phyloP scores from a whole-genome alignment of 2,888 invertebrate species.

The Erannis defoliaria region DNA sequence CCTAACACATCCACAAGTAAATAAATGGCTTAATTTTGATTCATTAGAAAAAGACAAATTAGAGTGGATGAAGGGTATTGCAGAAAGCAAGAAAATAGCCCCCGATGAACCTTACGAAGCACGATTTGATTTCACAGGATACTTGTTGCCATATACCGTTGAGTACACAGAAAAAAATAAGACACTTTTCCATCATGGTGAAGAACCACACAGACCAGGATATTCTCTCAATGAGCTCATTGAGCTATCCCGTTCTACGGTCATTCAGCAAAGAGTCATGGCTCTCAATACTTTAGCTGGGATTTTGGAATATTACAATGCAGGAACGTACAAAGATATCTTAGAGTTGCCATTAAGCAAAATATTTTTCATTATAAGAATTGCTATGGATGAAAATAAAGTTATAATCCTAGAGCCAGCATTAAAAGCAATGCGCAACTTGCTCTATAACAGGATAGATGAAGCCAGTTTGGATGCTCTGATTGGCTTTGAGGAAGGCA shows the following conservation, averaged over 20 bases:
- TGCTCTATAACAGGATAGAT: slow-evolving; percentile 92
- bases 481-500: slow-evolving; percentile 88
- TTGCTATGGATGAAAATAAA: slow-evolving; percentile 94
- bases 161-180: slow-evolving; percentile 86
- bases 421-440: slow-evolving; percentile 90
- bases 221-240: slow-evolving; percentile 96
- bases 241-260: slow-evolving; percentile 91
- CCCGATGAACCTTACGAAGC: slow-evolving; percentile 91
- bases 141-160: slow-evolving; percentile 90
- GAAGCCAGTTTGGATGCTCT: slow-evolving; percentile 91
- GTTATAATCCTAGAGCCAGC: slow-evolving; percentile 91
- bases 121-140: slow-evolving; percentile 93
- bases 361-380: slow-evolving; percentile 93
- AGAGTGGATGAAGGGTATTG: slow-evolving; percentile 93
- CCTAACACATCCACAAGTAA: slow-evolving; percentile 86
- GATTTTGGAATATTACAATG: slow-evolving; percentile 90
- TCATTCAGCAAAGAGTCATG: slow-evolving; percentile 94
- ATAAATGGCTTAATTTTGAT: slow-evolving; percentile 95
- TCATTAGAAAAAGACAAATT: slow-evolving; percentile 94
- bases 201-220: slow-evolving; percentile 96
- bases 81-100: slow-evolving; percentile 84
- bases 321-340: slow-evolving; percentile 92
- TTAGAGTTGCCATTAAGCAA: slow-evolving; percentile 92
- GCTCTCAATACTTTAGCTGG: slow-evolving; percentile 93
- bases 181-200: slow-evolving; percentile 95